A percentile compares a stretch with the other conserved stretches of the same genome.
Evolutionary conservation across 2,113 vertebrate species (phyloP).

Genomic region (Varanus salvator): DNA sequence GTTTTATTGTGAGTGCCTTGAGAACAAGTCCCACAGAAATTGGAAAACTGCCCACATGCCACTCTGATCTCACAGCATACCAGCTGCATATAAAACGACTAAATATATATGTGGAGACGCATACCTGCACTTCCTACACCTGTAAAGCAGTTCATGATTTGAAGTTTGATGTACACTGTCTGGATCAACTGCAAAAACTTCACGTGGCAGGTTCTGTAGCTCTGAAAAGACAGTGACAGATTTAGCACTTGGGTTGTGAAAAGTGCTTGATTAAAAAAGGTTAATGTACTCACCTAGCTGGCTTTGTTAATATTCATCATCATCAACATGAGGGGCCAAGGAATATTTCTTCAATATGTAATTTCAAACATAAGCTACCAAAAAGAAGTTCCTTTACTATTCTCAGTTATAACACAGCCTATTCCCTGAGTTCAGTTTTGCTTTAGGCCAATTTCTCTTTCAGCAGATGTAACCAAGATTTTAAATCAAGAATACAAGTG

Average conservation of each 20-base stretch:
- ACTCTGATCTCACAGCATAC: background rate
- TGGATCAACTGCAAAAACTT: constrained; percentile 92
- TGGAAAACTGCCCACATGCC: background rate
- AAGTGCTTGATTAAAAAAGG: no score
- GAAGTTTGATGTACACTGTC: constrained; percentile 63
- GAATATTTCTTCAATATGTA: no score
- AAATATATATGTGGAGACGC: background rate
- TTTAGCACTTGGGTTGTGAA: background rate
- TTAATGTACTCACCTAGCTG: no score
- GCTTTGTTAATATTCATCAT: no score
- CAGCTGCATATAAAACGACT: background rate
- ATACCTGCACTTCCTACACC: constrained; percentile 96
- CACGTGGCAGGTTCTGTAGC: constrained; percentile 83
- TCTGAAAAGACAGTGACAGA: constrained; percentile 73
- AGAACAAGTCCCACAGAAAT: background rate
- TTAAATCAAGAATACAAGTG: no score
- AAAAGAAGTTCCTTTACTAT: no score
- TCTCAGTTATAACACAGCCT: no score
- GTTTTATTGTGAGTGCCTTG: background rate
- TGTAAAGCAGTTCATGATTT: constrained; percentile 83
- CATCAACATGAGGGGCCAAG: no score
- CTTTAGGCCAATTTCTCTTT: no score
- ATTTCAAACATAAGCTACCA: no score
- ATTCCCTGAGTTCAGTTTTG: no score
- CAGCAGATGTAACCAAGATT: no score